These are phyloP conservation scores for Pinctada fucata DNA, from an alignment of 2,888 invertebrate genomes.

Conservation along the genomic window DNA sequence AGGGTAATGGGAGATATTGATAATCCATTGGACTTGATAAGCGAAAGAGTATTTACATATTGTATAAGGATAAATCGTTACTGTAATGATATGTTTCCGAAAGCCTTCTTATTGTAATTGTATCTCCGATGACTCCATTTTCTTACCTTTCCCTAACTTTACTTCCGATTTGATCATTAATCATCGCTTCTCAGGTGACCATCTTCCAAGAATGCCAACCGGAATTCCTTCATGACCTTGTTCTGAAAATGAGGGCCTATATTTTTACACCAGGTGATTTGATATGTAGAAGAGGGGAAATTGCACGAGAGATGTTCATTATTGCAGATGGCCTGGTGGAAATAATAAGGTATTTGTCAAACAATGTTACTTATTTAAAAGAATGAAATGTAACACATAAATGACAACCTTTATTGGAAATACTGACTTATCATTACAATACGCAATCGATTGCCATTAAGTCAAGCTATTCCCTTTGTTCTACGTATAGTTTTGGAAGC, in stretches of 20 bases:
- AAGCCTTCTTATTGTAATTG: too few relatives aligned
- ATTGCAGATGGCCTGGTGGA: conserved; percentile 97
- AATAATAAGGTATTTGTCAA: conserved; percentile 83
- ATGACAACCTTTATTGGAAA: background rate
- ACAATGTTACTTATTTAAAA: background rate
- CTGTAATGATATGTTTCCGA: too few relatives aligned
- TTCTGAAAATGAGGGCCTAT: conserved; percentile 98
- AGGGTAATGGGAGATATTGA: too few relatives aligned
- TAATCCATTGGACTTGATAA: too few relatives aligned
- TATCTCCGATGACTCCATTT: too few relatives aligned
- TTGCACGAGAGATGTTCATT: conserved; percentile 98
- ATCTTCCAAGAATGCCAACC: conserved; percentile 98
- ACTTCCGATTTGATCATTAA: too few relatives aligned
- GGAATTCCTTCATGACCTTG: conserved; percentile 96
- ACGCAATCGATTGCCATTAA: too few relatives aligned
- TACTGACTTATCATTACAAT: background rate
- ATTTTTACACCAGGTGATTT: conserved; percentile 98
- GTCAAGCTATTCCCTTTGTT: too few relatives aligned
- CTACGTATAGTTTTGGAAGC: too few relatives aligned
- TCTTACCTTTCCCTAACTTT: too few relatives aligned
- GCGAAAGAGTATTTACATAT: too few relatives aligned
- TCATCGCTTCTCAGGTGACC: conserved; percentile 84
- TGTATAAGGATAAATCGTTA: too few relatives aligned
- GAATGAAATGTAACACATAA: background rate
- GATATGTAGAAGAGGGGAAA: conserved; percentile 95